Percentiles rank a stretch among this genome's conserved stretches.
These are phyloP conservation scores for Colostygia pectinataria DNA, from an alignment of 2,888 invertebrate genomes.

Conservation along the genomic window DNA sequence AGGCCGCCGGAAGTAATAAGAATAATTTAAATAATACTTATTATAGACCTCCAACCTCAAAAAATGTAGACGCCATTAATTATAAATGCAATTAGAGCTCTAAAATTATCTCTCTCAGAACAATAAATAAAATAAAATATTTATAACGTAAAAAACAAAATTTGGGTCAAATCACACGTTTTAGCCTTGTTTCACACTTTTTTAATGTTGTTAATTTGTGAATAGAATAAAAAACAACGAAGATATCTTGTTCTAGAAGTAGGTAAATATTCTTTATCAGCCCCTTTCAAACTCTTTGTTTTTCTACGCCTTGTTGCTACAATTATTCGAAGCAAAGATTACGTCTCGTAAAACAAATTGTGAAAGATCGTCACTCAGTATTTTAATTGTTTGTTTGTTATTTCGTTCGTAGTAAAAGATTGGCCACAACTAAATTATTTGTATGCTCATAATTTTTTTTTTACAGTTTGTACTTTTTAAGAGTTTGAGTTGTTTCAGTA, in stretches of 20 bases:
- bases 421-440: constrained; percentile 21
- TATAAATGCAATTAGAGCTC: too few species aligned
- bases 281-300: constrained; percentile 23
- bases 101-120: too few species aligned
- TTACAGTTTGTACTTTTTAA: neutral
- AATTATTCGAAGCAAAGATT: constrained; percentile 21
- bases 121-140: neutral
- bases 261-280: constrained; percentile 27
- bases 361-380: constrained; percentile 23
- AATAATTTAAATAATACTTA: too few species aligned
- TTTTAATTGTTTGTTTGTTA: constrained; percentile 19
- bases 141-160: too few species aligned
- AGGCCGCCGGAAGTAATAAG: too few species aligned
- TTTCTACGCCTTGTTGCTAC: constrained; percentile 11
- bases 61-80: too few species aligned
- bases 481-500: neutral
- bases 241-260: constrained; percentile 12
- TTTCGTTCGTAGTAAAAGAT: constrained; percentile 15
- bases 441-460: constrained; percentile 13
- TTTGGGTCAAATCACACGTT: too few species aligned
- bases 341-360: constrained; percentile 27
- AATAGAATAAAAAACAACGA: constrained; percentile 8
- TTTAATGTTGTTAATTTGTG: constrained; percentile 2
- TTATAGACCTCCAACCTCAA: too few species aligned
- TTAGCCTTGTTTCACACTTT: neutral